Conservation (phyloP, 2,797 vertebrate genomes). For the Acanthiza pusilla region DNA sequence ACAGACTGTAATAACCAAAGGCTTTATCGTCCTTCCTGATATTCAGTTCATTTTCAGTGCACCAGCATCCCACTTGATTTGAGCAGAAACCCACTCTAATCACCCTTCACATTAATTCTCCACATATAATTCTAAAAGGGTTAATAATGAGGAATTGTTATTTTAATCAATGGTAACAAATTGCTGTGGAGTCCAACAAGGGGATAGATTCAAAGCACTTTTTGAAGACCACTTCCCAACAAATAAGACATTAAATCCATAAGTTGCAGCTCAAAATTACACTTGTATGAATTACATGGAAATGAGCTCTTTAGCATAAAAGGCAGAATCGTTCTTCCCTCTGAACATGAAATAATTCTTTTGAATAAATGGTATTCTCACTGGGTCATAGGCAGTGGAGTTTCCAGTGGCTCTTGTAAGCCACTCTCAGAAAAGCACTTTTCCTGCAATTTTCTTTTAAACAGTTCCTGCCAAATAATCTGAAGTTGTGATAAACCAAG, state of each 20-base stretch:
- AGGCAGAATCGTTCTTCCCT: background rate
- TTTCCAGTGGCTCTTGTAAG: background rate
- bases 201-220: background rate
- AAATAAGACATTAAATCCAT: background rate
- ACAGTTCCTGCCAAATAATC: background rate
- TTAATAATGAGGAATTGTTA: background rate
- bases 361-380: background rate
- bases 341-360: background rate
- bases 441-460: background rate
- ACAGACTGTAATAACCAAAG: background rate
- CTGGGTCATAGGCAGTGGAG: background rate
- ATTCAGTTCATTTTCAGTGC: background rate
- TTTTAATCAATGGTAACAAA: background rate
- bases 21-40: background rate
- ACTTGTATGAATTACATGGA: background rate
- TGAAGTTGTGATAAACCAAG: background rate
- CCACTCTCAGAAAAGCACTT: background rate
- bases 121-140: background rate
- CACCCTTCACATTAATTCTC: background rate
- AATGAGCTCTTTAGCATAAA: background rate
- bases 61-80: background rate
- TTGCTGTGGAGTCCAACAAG: background rate
- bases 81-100: background rate
- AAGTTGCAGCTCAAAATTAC: background rate
- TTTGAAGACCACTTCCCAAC: slow-evolving; percentile 2